These are phyloP conservation scores for Thermophis baileyi DNA, from an alignment of 2,113 vertebrate genomes.

Conservation along the genomic window DNA sequence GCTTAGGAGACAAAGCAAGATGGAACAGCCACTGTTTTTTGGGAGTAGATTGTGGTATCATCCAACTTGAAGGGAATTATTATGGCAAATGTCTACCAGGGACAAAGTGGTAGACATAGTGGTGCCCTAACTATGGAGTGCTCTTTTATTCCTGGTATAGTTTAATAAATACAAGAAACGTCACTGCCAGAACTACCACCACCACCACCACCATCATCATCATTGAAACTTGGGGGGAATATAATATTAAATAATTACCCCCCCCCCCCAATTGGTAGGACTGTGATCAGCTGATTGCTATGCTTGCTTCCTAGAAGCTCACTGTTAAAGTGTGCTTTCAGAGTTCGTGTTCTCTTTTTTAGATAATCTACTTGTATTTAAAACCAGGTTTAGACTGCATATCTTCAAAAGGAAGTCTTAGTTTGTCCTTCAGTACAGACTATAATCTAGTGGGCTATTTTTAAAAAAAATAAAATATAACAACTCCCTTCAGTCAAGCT, in stretches of 20 bases:
- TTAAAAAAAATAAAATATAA: neutral
- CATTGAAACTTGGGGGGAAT: neutral
- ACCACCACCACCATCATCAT: neutral
- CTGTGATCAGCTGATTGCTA: neutral
- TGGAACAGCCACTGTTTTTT: neutral
- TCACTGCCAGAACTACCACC: neutral
- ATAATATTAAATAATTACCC: neutral
- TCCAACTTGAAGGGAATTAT: neutral
- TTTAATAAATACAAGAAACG: neutral
- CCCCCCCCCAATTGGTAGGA: neutral
- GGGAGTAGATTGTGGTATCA: neutral
- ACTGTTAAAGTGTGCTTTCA: neutral
- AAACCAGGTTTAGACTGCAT: no score
- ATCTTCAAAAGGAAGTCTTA: neutral
- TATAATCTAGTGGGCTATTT: neutral
- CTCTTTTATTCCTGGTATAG: neutral
- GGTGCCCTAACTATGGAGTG: neutral
- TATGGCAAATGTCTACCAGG: neutral
- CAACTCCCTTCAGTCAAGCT: neutral
- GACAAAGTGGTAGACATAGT: neutral
- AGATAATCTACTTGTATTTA: neutral
- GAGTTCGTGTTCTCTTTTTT: neutral
- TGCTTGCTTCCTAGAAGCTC: neutral
- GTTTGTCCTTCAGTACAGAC: neutral
- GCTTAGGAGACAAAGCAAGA: neutral